These are phyloP conservation scores for Zaprionus obscuricornis DNA, from an alignment of 2,888 invertebrate genomes.

Conservation along the genomic window DNA sequence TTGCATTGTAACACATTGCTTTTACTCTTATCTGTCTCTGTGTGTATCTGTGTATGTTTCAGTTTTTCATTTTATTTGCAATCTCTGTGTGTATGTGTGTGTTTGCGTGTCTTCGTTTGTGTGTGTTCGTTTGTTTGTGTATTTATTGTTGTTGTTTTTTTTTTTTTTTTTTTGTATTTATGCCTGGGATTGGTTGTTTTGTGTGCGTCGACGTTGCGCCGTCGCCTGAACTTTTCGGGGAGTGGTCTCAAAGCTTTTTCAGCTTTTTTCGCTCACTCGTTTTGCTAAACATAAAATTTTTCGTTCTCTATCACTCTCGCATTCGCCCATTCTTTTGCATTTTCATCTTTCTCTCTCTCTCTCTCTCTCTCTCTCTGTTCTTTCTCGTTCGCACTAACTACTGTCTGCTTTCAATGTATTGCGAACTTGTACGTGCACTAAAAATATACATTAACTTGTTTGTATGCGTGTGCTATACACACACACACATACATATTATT, in stretches of 20 bases:
- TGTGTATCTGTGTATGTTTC: constrained; percentile 34
- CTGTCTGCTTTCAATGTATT: constrained; percentile 32
- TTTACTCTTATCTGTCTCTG: constrained; percentile 50
- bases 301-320: constrained; percentile 24
- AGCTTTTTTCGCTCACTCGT: constrained; percentile 54
- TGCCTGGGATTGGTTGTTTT: constrained; percentile 76
- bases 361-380: constrained; percentile 15
- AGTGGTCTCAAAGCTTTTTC: constrained; percentile 80
- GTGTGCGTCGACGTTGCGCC: constrained; percentile 65
- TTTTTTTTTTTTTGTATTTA: constrained; percentile 65
- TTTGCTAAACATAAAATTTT: constrained; percentile 19
- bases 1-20: constrained; percentile 71
- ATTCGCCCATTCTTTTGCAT: background rate
- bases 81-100: constrained; percentile 25
- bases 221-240: constrained; percentile 77
- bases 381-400: constrained; percentile 12
- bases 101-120: constrained; percentile 34
- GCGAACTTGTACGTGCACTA: constrained; percentile 49
- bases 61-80: constrained; percentile 47
- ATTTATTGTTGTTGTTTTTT: constrained; percentile 34
- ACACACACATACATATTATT: too few relatives aligned
- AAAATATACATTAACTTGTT: constrained; percentile 43
- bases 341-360: constrained; percentile 1
- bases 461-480: constrained; percentile 22
- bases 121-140: too few relatives aligned